Evolutionary conservation across 1,140 invertebrate genomes (phyloP).

Genomic region (Monochamus saltuarius): DNA sequence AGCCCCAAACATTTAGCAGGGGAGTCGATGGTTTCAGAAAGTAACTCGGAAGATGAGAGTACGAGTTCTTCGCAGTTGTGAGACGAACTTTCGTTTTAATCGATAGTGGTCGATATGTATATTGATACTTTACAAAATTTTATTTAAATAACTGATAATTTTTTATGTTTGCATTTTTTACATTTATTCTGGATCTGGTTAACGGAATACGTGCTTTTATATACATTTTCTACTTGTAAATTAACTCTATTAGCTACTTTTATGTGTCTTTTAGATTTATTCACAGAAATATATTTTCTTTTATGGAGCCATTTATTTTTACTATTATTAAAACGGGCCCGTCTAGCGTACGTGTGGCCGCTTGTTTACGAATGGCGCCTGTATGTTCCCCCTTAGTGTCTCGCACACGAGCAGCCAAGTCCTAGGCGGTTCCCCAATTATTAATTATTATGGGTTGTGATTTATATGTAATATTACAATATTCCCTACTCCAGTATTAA

Average conservation of each 20-base stretch:
- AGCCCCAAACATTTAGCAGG: constrained; percentile 63
- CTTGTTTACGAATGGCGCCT: too few species aligned
- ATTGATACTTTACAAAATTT: constrained; percentile 11
- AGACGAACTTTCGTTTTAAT: constrained; percentile 39
- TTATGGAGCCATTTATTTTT: constrained; percentile 18
- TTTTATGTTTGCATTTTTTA: constrained; percentile 11
- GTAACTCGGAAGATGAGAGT: constrained; percentile 59
- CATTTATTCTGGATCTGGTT: too few species aligned
- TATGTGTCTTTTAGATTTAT: constrained; percentile 17
- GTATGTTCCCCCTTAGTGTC: too few species aligned
- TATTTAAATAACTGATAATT: constrained; percentile 16
- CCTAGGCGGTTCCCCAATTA: too few species aligned
- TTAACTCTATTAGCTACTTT: constrained; percentile 17
- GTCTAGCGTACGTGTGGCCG: too few species aligned
- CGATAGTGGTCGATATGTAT: background rate
- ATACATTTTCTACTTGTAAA: constrained; percentile 7
- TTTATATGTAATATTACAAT: constrained; percentile 28
- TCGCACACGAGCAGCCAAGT: too few species aligned
- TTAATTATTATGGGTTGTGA: constrained; percentile 35
- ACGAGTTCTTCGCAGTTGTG: constrained; percentile 51
- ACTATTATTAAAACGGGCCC: constrained; percentile 2
- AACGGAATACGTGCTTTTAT: too few species aligned
- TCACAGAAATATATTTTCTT: constrained; percentile 6
- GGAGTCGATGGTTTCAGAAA: constrained; percentile 59
- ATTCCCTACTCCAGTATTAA: constrained; percentile 40